Evolutionary conservation across 2,888 invertebrate genomes (phyloP).

Genomic region (Clistopyga incitator): DNA sequence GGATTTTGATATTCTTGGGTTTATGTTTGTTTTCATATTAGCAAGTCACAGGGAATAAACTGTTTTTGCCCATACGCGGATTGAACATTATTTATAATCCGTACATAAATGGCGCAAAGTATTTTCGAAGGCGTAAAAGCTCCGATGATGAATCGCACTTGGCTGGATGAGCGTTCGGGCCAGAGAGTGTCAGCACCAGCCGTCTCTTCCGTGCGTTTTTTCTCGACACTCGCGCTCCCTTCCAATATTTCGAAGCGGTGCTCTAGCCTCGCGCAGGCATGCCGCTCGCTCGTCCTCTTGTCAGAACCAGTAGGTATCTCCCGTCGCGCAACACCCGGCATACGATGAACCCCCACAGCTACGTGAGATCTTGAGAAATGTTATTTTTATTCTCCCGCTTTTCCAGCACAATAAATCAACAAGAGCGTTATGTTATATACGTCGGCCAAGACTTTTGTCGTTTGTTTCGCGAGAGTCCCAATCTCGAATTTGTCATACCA

Average conservation of each 20-base stretch:
- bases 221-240: slow-evolving; percentile 3
- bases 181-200: slow-evolving; percentile 49
- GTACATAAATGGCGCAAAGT: slow-evolving; percentile 15
- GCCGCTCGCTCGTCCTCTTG: slow-evolving; percentile 26
- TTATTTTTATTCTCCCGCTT: slow-evolving; percentile 18
- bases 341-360: not conserved
- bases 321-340: not conserved
- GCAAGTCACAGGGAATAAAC: not conserved
- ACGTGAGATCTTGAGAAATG: slow-evolving; percentile 45
- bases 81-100: not conserved
- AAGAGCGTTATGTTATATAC: slow-evolving; percentile 9
- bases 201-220: slow-evolving; percentile 37
- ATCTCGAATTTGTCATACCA: slow-evolving; percentile 37
- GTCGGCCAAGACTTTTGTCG: slow-evolving; percentile 18
- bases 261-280: not conserved
- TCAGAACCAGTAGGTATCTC: slow-evolving; percentile 36
- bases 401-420: slow-evolving; percentile 37
- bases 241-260: slow-evolving; percentile 46
- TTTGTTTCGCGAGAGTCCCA: not conserved
- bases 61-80: not conserved
- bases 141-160: slow-evolving; percentile 51
- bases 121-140: slow-evolving; percentile 29
- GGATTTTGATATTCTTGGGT: too few relatives aligned
- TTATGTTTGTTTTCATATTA: not conserved
- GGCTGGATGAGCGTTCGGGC: slow-evolving; percentile 27